These are phyloP conservation scores for Meteorus sp. DNA, from an alignment of 1,140 invertebrate genomes.

Conservation along the genomic window DNA sequence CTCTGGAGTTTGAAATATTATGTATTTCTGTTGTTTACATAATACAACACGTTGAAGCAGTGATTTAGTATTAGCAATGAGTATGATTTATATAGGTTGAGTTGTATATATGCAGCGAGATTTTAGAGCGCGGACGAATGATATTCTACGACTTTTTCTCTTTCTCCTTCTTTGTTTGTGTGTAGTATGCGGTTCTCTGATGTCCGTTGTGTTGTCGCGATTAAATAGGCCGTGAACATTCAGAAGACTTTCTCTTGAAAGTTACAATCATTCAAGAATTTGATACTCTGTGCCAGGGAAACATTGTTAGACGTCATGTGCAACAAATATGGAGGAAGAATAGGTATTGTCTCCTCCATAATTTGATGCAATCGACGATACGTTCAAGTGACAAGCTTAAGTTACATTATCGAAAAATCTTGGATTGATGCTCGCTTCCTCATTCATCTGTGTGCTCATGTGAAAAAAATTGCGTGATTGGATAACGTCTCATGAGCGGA, in stretches of 20 bases:
- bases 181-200: conserved; percentile 2
- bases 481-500: too few relatives aligned
- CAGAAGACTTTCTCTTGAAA: conserved; percentile 46
- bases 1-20: too few relatives aligned
- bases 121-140: too few relatives aligned
- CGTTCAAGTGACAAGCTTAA: not conserved
- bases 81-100: too few relatives aligned
- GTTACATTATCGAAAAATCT: not conserved
- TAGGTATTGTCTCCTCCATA: not conserved
- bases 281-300: not conserved
- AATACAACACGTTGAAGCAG: too few relatives aligned
- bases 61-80: too few relatives aligned
- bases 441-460: not conserved
- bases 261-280: conserved; percentile 19
- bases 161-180: not conserved
- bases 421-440: not conserved
- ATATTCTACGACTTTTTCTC: too few relatives aligned
- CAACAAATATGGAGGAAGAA: too few relatives aligned
- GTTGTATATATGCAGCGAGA: too few relatives aligned
- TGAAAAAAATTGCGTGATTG: too few relatives aligned
- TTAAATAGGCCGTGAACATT: conserved; percentile 51
- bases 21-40: too few relatives aligned
- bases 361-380: not conserved
- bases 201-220: conserved; percentile 27
- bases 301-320: not conserved